Base-by-base conservation (phyloP, 2,888 invertebrate species). In the Hipparchia semele region DNA sequence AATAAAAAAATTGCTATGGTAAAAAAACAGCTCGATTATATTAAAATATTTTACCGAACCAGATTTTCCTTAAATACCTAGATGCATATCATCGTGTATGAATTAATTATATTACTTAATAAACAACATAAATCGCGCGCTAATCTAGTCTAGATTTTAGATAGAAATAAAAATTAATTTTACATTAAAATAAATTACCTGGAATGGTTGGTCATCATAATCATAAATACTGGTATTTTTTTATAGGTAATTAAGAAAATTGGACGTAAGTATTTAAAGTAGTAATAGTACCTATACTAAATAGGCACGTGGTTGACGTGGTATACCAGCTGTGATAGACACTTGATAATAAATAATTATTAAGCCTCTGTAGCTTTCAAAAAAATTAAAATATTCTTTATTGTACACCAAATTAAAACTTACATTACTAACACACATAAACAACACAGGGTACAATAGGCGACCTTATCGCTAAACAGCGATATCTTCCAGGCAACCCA, bases 141-240 rank as follows among this genome's bases (percentile, higher is more conserved):
- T 33, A 23, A 33, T 10, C 5, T 10, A 53, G 23, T 12, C 12
- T 53, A 53, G 51, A 9, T 9, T 46, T 7, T 46, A 45, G n/a
- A 61, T 61, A 61, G n/a, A 61, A 45, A 45, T 45, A 61, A 45
- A 45, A n/a, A 61, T 46, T 45, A 45, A 61, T 12, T 39, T n/a
- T 6, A 46, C 45, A 61, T 2, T n/a, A n/a, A 45, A 61, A 45
- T 59, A 23, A 59, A 61, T 61, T 45, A 23, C 23, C 23, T 23
- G n/a, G 61, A n/a, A 61, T 61, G 59, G 1, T 59, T 33, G 12
- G 12, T 39, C 45, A 60, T 39, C 45, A 60, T 53, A 12, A 53
- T 53, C 9, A 10, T 60, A 12, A 60, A 60, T 60, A 45, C 39
- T 39, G 60, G 6, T 10, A 12, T 45, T 39, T 60, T 60, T 5